These are phyloP conservation scores for Cyrtodaria siliqua DNA, from an alignment of 2,888 invertebrate species.

Conservation along the genomic window DNA sequence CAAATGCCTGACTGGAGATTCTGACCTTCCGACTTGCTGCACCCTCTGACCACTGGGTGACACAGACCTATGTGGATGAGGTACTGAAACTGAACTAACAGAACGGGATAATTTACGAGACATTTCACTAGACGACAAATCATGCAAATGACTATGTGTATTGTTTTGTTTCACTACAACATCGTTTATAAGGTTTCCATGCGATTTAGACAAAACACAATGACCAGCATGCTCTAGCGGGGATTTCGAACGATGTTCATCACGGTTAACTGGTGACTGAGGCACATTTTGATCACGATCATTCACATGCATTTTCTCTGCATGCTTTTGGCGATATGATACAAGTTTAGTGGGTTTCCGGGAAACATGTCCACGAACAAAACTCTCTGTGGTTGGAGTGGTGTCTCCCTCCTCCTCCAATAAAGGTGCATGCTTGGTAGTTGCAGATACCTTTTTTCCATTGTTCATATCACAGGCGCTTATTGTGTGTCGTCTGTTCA, in stretches of 20 bases:
- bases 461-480: conserved; percentile 53
- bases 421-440: conserved; percentile 42
- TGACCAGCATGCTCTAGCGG: conserved; percentile 40
- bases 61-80: conserved; percentile 30
- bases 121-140: conserved; percentile 41
- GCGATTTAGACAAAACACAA: conserved; percentile 47
- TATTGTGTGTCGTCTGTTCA: conserved; percentile 54
- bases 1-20: conserved; percentile 57
- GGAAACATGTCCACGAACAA: conserved; percentile 46
- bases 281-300: conserved; percentile 19
- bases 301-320: conserved; percentile 29
- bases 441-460: conserved; percentile 54
- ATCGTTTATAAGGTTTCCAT: conserved; percentile 49
- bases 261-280: conserved; percentile 21
- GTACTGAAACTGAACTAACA: conserved; percentile 42
- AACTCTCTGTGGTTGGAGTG: conserved; percentile 12
- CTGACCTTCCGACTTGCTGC: conserved; percentile 30
- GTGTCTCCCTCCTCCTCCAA: conserved; percentile 39
- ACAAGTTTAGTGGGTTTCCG: conserved; percentile 52
- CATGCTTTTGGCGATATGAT: conserved; percentile 55
- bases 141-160: conserved; percentile 36
- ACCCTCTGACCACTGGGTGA: conserved; percentile 23
- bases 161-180: conserved; percentile 14
- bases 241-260: conserved; percentile 21
- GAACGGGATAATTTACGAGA: conserved; percentile 34